These are phyloP conservation scores for Lutjanus argentimaculatus DNA, from an alignment of 2,797 vertebrate species.

Conservation along the genomic window DNA sequence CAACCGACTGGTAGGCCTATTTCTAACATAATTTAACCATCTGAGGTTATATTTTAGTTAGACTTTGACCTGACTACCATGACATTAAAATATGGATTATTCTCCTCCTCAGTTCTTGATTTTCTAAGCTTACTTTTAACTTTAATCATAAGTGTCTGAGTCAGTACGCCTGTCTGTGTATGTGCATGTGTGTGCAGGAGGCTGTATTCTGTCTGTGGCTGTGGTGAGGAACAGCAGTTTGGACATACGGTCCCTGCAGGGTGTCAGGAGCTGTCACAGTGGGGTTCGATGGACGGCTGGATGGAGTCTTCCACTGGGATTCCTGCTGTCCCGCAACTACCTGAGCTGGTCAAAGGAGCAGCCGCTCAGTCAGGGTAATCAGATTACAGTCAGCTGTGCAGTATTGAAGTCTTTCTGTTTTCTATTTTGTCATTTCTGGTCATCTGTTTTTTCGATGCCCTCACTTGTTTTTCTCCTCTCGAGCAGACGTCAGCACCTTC, in stretches of 20 bases:
- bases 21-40: too few species aligned
- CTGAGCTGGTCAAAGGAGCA: constrained; percentile 90
- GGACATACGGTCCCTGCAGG: constrained; percentile 85
- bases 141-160: neutral
- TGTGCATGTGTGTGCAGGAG: constrained; percentile 77
- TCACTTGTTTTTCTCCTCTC: constrained; percentile 34
- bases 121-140: too few species aligned
- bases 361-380: constrained; percentile 89
- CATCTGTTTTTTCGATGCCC: constrained; percentile 4
- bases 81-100: too few species aligned
- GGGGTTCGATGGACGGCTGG: constrained; percentile 92
- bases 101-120: too few species aligned
- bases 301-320: constrained; percentile 93
- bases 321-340: constrained; percentile 90
- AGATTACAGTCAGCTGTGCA: neutral
- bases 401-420: neutral
- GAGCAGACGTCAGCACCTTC: constrained; percentile 87
- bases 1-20: too few species aligned
- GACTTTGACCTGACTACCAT: too few species aligned
- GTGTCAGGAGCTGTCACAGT: constrained; percentile 90
- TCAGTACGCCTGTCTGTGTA: neutral
- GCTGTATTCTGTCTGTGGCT: constrained; percentile 91
- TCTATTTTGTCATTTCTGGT: neutral
- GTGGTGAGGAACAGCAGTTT: constrained; percentile 86
- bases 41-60: too few species aligned